Percentiles rank a stretch among this genome's conserved stretches.
These are phyloP conservation scores for Ptilorrhoa leucosticta DNA, from an alignment of 2,113 vertebrate species.

Conservation along the genomic window DNA sequence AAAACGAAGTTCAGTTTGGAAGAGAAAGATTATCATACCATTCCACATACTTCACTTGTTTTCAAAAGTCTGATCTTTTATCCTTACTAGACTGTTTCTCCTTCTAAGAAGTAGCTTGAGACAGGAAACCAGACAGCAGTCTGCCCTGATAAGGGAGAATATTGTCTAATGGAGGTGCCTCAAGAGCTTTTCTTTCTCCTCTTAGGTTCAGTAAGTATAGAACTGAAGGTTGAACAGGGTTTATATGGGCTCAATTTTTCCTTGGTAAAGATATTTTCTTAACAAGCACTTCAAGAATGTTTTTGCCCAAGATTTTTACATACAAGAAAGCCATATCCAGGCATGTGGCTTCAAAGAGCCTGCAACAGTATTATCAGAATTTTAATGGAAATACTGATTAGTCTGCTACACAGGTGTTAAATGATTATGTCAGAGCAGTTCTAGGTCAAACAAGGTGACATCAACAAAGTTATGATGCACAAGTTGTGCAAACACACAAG, in stretches of 20 bases:
- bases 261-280: neutral
- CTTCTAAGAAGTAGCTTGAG: slow-evolving; percentile 73
- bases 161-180: slow-evolving; percentile 70
- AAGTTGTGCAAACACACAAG: neutral
- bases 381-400: neutral
- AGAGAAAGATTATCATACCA: slow-evolving; percentile 17
- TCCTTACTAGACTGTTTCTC: slow-evolving; percentile 64
- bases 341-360: neutral
- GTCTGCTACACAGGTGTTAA: neutral
- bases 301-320: neutral
- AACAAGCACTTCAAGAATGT: neutral
- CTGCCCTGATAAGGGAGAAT: slow-evolving; percentile 70
- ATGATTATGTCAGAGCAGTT: neutral
- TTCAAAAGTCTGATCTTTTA: slow-evolving; percentile 59
- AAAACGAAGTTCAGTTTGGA: neutral
- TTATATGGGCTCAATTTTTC: neutral
- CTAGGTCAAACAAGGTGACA: neutral
- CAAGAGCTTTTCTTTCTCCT: neutral
- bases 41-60: slow-evolving; percentile 52
- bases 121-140: slow-evolving; percentile 84
- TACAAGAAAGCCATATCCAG: neutral
- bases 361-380: neutral
- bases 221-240: neutral
- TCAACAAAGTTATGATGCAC: neutral
- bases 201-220: slow-evolving; percentile 21